A percentile compares a stretch with the other conserved stretches of the same genome.
Evolutionary conservation across 2,888 invertebrate species (phyloP).

Genomic region (Melipona beecheii): DNA sequence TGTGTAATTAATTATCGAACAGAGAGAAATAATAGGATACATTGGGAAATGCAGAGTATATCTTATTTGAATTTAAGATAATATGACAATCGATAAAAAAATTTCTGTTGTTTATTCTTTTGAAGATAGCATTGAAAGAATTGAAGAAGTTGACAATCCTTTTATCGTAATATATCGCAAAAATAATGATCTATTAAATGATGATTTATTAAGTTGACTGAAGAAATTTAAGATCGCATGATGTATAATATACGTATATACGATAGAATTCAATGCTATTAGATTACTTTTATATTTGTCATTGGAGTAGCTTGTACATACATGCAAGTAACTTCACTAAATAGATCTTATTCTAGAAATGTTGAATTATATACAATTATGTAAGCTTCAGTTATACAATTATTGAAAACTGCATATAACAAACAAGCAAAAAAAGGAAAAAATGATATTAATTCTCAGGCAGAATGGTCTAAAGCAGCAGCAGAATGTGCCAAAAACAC

Average conservation of each 20-base stretch:
- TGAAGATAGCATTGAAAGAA: not conserved
- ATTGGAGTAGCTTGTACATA: not conserved
- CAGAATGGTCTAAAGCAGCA: constrained; percentile 57
- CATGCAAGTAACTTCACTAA: not conserved
- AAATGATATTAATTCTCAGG: constrained; percentile 49
- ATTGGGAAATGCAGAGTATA: too few species aligned
- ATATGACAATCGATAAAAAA: not conserved
- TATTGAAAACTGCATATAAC: not conserved
- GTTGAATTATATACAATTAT: not conserved
- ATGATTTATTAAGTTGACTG: not conserved
- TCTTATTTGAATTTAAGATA: not conserved
- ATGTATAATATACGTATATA: not conserved
- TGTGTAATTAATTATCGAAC: too few species aligned
- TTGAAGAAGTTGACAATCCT: not conserved
- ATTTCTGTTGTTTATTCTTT: too few species aligned
- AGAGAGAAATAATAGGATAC: not conserved
- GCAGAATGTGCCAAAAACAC: constrained; percentile 60
- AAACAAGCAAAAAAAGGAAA: not conserved
- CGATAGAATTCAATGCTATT: not conserved
- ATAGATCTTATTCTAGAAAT: not conserved
- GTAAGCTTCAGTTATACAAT: not conserved
- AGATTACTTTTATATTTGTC: not conserved
- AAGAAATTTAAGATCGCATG: not conserved
- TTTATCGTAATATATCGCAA: not conserved
- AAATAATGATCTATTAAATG: not conserved